phyloP scores from a whole-genome alignment of 2,113 vertebrate species.

The Paracanthobrama guichenoti region DNA sequence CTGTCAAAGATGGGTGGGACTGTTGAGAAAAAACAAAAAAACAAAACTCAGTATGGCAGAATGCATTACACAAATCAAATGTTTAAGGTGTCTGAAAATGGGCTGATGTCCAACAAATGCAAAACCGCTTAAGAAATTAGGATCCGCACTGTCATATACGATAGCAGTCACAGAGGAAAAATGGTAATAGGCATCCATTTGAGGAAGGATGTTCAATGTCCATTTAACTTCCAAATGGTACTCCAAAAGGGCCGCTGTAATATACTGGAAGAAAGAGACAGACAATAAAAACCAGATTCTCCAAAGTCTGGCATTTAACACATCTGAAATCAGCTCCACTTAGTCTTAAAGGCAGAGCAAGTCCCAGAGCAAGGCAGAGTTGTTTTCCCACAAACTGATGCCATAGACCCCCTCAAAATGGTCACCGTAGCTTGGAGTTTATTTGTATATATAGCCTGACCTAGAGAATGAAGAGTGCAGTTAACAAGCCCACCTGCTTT shows the following conservation, averaged over 20 bases:
- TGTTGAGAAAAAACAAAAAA: conserved; percentile 20
- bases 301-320: too few species aligned
- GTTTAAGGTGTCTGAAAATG: background rate
- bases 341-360: background rate
- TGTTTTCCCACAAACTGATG: background rate
- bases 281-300: too few species aligned
- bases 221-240: conserved; percentile 64
- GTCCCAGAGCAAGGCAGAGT: background rate
- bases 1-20: conserved; percentile 59
- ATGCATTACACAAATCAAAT: background rate
- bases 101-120: too few species aligned
- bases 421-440: too few species aligned
- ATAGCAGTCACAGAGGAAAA: conserved; percentile 11
- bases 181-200: conserved; percentile 52
- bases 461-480: too few species aligned
- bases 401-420: too few species aligned
- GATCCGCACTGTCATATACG: conserved; percentile 61
- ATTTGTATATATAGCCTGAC: too few species aligned
- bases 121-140: background rate
- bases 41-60: background rate
- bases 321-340: background rate
- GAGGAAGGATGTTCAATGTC: conserved; percentile 59
- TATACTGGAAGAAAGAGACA: background rate
- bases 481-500: conserved; percentile 36
- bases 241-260: conserved; percentile 30